Evolutionary conservation across 1,140 invertebrate species (phyloP).

Genomic region (Phymorhynchus buccinoides): DNA sequence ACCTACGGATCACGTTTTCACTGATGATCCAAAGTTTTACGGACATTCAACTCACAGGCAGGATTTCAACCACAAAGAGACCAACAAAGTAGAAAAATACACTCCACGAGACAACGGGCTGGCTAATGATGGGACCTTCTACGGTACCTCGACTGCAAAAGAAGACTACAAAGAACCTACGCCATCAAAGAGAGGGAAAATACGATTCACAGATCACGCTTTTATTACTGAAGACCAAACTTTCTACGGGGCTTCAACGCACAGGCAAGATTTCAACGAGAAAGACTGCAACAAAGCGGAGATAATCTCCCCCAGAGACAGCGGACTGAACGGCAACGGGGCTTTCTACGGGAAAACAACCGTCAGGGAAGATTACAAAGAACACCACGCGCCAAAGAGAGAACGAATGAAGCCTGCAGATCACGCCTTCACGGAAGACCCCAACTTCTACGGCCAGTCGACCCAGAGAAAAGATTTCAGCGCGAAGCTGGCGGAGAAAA

Average conservation of each 20-base stretch:
- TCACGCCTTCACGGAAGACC: neutral
- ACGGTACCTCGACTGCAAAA: neutral
- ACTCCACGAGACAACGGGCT: neutral
- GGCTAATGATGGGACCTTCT: neutral
- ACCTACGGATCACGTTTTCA: neutral
- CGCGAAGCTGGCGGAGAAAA: neutral
- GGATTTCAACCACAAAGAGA: neutral
- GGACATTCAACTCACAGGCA: neutral
- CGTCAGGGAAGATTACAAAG: neutral
- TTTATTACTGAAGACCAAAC: neutral
- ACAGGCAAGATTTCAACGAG: neutral
- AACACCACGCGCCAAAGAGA: neutral
- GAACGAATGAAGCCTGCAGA: neutral
- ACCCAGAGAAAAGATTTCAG: neutral
- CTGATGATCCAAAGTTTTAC: neutral
- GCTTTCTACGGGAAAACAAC: neutral
- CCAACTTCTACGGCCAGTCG: neutral
- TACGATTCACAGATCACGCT: neutral
- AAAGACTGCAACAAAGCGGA: neutral
- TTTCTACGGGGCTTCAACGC: neutral
- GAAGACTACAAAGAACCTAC: constrained; percentile 12
- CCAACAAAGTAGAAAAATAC: neutral
- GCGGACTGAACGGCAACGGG: neutral
- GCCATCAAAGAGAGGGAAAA: neutral
- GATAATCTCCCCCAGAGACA: neutral